Evolutionary conservation across 2,113 vertebrate genomes (phyloP).

Genomic region (Pampusana beccarii): DNA sequence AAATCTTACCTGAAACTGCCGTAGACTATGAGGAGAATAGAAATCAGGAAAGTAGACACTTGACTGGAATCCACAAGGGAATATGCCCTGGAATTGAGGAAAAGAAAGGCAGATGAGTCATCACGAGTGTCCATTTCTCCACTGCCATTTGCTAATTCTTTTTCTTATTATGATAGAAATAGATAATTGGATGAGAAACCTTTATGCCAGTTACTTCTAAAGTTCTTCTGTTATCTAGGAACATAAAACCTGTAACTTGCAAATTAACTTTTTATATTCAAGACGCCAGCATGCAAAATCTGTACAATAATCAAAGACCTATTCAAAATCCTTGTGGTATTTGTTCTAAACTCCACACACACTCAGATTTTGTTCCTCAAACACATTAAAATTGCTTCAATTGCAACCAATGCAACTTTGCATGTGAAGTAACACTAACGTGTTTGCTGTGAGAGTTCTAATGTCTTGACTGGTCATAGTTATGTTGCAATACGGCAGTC

Average conservation of each 20-base stretch:
- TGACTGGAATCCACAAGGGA: slow-evolving; percentile 99
- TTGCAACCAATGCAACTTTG: not conserved
- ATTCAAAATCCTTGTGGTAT: not conserved
- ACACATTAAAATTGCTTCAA: not conserved
- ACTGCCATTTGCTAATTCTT: not conserved
- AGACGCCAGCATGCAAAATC: not conserved
- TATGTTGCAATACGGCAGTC: not conserved
- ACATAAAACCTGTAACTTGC: not conserved
- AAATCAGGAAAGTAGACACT: slow-evolving; percentile 98
- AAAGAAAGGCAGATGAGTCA: slow-evolving; percentile 12
- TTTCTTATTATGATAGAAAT: not conserved
- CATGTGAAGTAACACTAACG: fast-evolving
- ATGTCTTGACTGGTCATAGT: not conserved
- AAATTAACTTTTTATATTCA: not conserved
- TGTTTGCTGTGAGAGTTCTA: not conserved
- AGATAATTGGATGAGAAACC: not conserved
- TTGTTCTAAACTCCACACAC: not conserved
- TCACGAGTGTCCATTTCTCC: not conserved
- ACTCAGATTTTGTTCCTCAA: not conserved
- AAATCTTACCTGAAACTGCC: slow-evolving; percentile 84
- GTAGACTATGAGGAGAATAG: slow-evolving; percentile 86
- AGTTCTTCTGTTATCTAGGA: not conserved
- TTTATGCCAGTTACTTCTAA: not conserved
- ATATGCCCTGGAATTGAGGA: slow-evolving; percentile 87
- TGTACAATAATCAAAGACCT: not conserved